A percentile compares a stretch with the other conserved stretches of the same genome.
phyloP scores from a whole-genome alignment of 1,140 invertebrate genomes.

The Arion vulgaris region DNA sequence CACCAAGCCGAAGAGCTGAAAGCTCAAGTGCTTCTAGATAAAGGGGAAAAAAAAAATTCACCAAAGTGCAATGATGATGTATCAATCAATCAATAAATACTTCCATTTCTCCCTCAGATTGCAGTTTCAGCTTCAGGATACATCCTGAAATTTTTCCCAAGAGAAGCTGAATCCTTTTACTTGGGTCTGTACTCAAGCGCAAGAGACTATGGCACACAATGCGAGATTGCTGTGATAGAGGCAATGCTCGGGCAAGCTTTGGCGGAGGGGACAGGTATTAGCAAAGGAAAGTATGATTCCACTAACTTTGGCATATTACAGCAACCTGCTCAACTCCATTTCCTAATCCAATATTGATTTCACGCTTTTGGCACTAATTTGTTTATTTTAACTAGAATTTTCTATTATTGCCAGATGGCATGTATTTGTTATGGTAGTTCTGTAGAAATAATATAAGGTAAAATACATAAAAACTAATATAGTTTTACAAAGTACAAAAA shows the following conservation, averaged over 20 bases:
- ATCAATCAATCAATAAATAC: too few species aligned
- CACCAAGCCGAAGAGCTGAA: too few species aligned
- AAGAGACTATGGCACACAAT: neutral
- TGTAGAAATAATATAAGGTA: too few species aligned
- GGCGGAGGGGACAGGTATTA: conserved; percentile 6
- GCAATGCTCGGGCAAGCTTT: neutral
- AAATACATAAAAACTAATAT: too few species aligned
- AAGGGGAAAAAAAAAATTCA: too few species aligned
- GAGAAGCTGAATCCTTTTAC: conserved; percentile 20
- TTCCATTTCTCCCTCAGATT: neutral
- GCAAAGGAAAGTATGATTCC: neutral
- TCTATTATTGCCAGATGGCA: too few species aligned
- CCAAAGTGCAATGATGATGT: too few species aligned
- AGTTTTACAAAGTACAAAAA: too few species aligned
- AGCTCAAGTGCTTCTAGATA: too few species aligned
- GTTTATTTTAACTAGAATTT: too few species aligned
- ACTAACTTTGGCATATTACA: neutral
- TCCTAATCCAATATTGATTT: neutral
- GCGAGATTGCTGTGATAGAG: conserved; percentile 8
- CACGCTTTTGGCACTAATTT: neutral
- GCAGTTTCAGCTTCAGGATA: neutral
- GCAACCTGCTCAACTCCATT: neutral
- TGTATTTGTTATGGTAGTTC: too few species aligned
- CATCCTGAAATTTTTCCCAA: conserved; percentile 13
- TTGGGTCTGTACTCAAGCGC: conserved; percentile 4